Percentiles rank a stretch among this genome's conserved stretches.
phyloP scores from a whole-genome alignment of 1,140 invertebrate species.

The Drosophila ambigua region DNA sequence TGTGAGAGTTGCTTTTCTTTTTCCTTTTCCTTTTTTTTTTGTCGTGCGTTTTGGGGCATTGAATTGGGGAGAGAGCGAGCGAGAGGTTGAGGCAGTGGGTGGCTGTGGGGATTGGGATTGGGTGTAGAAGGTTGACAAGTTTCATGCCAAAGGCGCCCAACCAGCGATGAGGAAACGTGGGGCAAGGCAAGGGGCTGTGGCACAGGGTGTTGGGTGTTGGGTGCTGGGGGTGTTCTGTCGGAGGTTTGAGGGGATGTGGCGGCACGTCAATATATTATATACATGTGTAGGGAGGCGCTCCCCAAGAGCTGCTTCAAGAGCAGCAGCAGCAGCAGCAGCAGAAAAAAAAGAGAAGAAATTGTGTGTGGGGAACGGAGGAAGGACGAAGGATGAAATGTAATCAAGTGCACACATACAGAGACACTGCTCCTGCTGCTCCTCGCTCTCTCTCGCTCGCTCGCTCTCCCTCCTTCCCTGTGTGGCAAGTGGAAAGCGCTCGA shows the following conservation, averaged over 20 bases:
- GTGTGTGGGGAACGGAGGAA: neutral
- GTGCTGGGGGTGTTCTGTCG: too few species aligned
- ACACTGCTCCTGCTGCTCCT: neutral
- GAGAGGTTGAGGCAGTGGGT: neutral
- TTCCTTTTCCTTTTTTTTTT: conserved; percentile 23
- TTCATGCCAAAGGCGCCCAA: conserved; percentile 53
- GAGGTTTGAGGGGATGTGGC: conserved; percentile 6
- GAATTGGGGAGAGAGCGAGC: conserved; percentile 47
- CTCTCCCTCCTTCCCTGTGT: neutral
- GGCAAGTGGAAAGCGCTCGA: conserved; percentile 33
- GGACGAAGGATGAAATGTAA: conserved; percentile 59
- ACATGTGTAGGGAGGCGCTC: conserved; percentile 51
- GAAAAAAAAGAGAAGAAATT: conserved; percentile 18
- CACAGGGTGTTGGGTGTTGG: neutral
- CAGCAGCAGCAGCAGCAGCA: neutral
- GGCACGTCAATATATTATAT: conserved; percentile 58
- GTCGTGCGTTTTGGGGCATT: conserved; percentile 59
- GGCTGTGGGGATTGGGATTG: conserved; percentile 29
- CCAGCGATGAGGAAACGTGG: conserved; percentile 41
- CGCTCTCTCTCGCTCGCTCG: neutral
- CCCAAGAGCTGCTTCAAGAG: too few species aligned
- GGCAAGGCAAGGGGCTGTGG: neutral
- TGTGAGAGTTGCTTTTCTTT: neutral
- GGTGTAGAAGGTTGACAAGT: conserved; percentile 57
- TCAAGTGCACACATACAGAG: conserved; percentile 68